A percentile compares a stretch with the other conserved stretches of the same genome.
Conservation (phyloP, 2,797 vertebrate species). For the Artibeus jamaicensis region DNA sequence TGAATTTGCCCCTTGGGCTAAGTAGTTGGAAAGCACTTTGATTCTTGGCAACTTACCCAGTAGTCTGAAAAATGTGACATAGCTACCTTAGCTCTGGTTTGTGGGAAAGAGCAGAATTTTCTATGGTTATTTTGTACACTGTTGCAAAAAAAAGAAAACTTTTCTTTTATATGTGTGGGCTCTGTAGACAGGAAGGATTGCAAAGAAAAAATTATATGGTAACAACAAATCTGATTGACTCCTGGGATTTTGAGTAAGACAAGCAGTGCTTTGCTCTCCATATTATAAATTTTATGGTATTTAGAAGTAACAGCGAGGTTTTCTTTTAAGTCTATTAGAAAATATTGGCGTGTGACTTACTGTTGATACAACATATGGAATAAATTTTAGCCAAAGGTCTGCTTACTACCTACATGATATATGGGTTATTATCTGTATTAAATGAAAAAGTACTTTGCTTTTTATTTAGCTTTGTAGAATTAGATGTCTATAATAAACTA, state of each 20-base stretch:
- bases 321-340: constrained; percentile 59
- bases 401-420: neutral
- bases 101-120: constrained; percentile 57
- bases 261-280: neutral
- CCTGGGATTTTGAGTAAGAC: constrained; percentile 31
- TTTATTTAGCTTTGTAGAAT: constrained; percentile 1
- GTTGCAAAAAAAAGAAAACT: constrained; percentile 26
- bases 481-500: neutral
- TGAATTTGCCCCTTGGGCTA: constrained; percentile 56
- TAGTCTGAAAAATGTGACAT: constrained; percentile 63
- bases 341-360: neutral
- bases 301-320: constrained; percentile 51
- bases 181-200: constrained; percentile 19
- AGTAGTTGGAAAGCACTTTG: constrained; percentile 60
- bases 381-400: constrained; percentile 45
- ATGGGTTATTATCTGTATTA: neutral
- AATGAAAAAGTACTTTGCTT: neutral
- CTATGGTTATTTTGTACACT: constrained; percentile 57
- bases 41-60: constrained; percentile 46
- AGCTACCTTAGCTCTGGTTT: constrained; percentile 68
- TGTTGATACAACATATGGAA: constrained; percentile 39
- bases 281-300: constrained; percentile 48
- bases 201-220: constrained; percentile 52
- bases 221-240: constrained; percentile 53
- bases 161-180: constrained; percentile 51